Conservation (phyloP, 1,140 invertebrate genomes). For the Rhopalosiphum padi region DNA sequence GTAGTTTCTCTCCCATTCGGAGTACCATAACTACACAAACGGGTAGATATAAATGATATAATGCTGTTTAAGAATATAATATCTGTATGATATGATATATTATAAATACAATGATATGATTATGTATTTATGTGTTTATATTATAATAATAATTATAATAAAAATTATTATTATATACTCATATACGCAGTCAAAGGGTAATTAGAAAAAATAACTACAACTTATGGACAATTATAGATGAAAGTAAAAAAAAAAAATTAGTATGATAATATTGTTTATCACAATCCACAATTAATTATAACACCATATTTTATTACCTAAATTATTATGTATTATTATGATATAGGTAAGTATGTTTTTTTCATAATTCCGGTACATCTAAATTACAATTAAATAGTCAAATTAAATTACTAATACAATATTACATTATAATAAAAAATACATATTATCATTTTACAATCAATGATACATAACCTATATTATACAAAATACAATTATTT, state of each 20-base stretch:
- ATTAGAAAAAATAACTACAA: not conserved
- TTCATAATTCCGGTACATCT: not conserved
- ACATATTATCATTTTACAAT: not conserved
- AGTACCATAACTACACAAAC: too few relatives aligned
- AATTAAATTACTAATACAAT: not conserved
- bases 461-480: not conserved
- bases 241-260: not conserved
- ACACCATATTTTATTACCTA: not conserved
- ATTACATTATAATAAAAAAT: not conserved
- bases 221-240: not conserved
- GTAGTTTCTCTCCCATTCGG: too few relatives aligned
- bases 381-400: not conserved
- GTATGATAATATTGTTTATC: not conserved
- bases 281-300: not conserved
- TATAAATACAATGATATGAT: too few relatives aligned
- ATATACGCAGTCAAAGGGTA: not conserved
- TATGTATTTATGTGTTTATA: too few relatives aligned
- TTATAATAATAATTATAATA: too few relatives aligned
- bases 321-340: not conserved
- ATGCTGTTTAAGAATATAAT: too few relatives aligned
- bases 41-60: too few relatives aligned
- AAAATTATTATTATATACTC: not conserved
- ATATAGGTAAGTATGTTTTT: not conserved
- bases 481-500: slow-evolving; percentile 10
- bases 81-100: too few relatives aligned